Evolutionary conservation across 2,797 vertebrate genomes (phyloP).

Genomic region (Enteromius trimaculatus): DNA sequence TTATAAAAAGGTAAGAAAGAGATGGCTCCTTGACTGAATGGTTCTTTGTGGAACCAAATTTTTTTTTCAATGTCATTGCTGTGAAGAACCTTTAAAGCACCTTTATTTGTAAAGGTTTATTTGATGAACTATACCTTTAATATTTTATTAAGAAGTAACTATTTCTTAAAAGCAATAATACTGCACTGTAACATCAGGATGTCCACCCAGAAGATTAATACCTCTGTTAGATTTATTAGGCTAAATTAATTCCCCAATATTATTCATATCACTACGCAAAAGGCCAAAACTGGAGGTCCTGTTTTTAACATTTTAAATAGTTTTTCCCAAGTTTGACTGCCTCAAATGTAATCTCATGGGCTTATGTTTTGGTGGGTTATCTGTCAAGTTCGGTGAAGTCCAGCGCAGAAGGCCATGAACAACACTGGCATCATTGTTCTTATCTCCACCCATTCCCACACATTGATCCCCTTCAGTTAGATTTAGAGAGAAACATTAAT

Average conservation of each 20-base stretch:
- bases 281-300: not conserved
- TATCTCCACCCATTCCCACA: constrained; percentile 27
- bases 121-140: not conserved
- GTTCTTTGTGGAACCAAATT: too few relatives aligned
- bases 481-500: constrained; percentile 16
- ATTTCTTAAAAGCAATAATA: not conserved
- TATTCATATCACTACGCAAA: not conserved
- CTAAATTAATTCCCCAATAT: not conserved
- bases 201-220: not conserved
- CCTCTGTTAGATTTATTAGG: not conserved
- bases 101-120: not conserved
- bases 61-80: too few relatives aligned
- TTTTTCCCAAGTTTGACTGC: constrained; percentile 50
- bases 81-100: too few relatives aligned
- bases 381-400: constrained; percentile 64
- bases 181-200: not conserved
- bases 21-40: too few relatives aligned
- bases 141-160: not conserved
- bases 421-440: constrained; percentile 52
- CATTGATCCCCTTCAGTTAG: not conserved
- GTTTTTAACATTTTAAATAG: constrained; percentile 64
- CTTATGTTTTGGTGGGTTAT: constrained; percentile 63
- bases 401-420: constrained; percentile 39
- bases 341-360: constrained; percentile 55
- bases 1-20: too few relatives aligned